Conservation (phyloP, 2,113 vertebrate genomes). For the Mellivora capensis region DNA sequence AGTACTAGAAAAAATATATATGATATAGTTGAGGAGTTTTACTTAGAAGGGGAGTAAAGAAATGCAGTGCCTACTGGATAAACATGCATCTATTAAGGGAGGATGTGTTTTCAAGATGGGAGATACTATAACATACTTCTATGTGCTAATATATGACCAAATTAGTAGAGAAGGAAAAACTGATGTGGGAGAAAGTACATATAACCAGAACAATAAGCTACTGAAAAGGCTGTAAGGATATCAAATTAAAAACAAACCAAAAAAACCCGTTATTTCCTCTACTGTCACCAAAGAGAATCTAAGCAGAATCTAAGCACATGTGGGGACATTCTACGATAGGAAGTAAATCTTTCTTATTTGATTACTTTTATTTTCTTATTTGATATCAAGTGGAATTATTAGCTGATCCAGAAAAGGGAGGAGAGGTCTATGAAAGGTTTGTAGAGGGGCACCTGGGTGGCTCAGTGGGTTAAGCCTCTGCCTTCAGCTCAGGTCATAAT, state of each 20-base stretch:
- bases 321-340: neutral
- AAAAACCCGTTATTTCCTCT: neutral
- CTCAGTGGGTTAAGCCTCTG: too few species aligned
- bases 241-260: neutral
- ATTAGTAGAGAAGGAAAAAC: neutral
- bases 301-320: neutral
- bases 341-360: neutral
- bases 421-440: neutral
- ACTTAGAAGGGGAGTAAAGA: neutral
- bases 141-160: neutral
- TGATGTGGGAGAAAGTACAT: neutral
- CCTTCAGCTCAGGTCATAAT: too few species aligned
- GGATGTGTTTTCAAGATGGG: neutral
- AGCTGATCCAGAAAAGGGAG: neutral
- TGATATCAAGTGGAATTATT: neutral
- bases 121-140: neutral
- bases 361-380: neutral
- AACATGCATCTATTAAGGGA: neutral
- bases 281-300: neutral
- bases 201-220: neutral
- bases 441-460: too few species aligned
- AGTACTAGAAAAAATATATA: neutral
- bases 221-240: neutral
- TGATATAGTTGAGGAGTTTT: neutral
- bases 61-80: neutral